These are phyloP conservation scores for Brachionus angularis DNA, from an alignment of 1,140 invertebrate genomes.

Conservation along the genomic window DNA sequence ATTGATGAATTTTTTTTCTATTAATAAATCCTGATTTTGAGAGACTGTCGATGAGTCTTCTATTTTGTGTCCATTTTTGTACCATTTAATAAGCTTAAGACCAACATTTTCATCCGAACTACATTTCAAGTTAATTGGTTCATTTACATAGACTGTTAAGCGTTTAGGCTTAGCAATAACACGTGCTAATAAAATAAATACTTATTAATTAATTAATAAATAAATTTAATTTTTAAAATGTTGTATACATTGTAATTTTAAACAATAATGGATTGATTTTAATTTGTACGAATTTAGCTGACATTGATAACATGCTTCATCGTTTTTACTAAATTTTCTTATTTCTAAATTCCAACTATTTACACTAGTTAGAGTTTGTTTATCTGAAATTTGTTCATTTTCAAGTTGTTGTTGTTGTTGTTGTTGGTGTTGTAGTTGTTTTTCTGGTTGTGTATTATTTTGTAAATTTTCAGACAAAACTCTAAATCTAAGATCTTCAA, in stretches of 20 bases:
- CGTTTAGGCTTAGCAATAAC: constrained; percentile 5
- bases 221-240: not conserved
- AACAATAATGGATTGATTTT: constrained; percentile 32
- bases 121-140: constrained; percentile 25
- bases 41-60: not conserved
- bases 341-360: constrained; percentile 30
- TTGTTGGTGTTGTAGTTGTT: not conserved
- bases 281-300: constrained; percentile 10
- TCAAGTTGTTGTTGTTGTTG: not conserved
- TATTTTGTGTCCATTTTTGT: not conserved
- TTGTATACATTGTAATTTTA: constrained; percentile 19
- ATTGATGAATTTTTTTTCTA: not conserved
- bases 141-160: not conserved
- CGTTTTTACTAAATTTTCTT: constrained; percentile 33
- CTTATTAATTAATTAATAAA: constrained; percentile 7
- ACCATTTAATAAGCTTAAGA: constrained; percentile 20
- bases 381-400: not conserved
- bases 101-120: constrained; percentile 13
- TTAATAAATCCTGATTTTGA: not conserved
- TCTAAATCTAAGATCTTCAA: constrained; percentile 20
- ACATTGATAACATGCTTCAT: constrained; percentile 42
- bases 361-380: not conserved
- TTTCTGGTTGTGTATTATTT: not conserved
- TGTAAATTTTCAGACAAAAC: constrained; percentile 2
- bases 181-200: not conserved